A percentile compares a stretch with the other conserved stretches of the same genome.
phyloP scores from a whole-genome alignment of 1,140 invertebrate species.

The Dryas iulia region DNA sequence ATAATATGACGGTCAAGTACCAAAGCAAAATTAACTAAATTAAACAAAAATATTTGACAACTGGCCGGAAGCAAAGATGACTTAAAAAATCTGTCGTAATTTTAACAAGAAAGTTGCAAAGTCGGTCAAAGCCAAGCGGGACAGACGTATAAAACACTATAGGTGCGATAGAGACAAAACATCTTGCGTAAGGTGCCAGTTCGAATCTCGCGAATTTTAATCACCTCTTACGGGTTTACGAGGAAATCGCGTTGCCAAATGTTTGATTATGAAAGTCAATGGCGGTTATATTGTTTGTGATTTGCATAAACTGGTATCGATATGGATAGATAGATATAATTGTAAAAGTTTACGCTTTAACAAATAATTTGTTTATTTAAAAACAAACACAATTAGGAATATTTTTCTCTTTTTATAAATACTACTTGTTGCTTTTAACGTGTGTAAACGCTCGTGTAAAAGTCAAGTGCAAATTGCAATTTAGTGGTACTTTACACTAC shows the following conservation, averaged over 20 bases:
- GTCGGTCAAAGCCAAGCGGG: slow-evolving; percentile 18
- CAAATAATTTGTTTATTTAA: no score
- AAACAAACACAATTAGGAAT: no score
- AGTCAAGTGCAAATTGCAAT: no score
- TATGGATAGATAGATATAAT: no score
- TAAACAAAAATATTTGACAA: not conserved
- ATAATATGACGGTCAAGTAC: not conserved
- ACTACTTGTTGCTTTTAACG: no score
- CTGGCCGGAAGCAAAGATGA: slow-evolving; percentile 18
- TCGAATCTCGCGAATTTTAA: slow-evolving; percentile 21
- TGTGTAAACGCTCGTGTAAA: no score
- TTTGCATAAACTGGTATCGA: no score
- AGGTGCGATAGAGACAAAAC: not conserved
- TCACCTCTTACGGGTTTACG: slow-evolving; percentile 10
- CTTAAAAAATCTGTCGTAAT: slow-evolving; percentile 20
- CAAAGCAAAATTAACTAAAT: not conserved
- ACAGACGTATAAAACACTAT: slow-evolving; percentile 1
- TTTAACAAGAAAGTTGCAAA: slow-evolving; percentile 18
- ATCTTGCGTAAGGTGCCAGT: slow-evolving; percentile 20
- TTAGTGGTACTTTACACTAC: no score
- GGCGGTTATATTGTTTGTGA: not conserved
- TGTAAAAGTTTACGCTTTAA: no score
- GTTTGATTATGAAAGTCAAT: slow-evolving; percentile 6
- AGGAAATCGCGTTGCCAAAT: slow-evolving; percentile 5
- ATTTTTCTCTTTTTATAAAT: no score